Conservation (phyloP, 1,140 invertebrate genomes). For the Drosophila eugracilis region DNA sequence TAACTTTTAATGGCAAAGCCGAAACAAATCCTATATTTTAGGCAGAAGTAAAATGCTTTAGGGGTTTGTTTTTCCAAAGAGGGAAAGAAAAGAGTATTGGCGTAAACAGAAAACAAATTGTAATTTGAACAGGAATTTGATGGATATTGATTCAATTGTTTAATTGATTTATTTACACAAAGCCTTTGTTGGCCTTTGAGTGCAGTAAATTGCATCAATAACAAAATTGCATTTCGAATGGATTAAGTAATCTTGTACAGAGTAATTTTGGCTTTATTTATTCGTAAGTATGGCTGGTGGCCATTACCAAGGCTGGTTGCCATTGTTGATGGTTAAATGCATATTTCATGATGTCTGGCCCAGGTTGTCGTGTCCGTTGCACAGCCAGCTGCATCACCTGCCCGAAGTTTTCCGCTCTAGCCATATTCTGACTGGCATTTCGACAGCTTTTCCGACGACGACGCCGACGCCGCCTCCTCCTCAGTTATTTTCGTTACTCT, state of each 20-base stretch:
- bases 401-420: constrained; percentile 18
- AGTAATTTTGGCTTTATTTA: constrained; percentile 17
- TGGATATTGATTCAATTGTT: constrained; percentile 12
- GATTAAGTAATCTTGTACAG: constrained; percentile 20
- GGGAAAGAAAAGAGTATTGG: neutral
- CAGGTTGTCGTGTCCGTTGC: constrained; percentile 35
- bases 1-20: constrained; percentile 70
- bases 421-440: constrained; percentile 61
- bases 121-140: constrained; percentile 16
- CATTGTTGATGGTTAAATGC: constrained; percentile 65
- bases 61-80: constrained; percentile 1
- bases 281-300: constrained; percentile 23
- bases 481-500: constrained; percentile 56
- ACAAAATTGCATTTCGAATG: constrained; percentile 20
- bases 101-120: constrained; percentile 8
- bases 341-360: constrained; percentile 64
- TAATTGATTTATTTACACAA: constrained; percentile 24
- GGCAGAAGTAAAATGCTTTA: neutral
- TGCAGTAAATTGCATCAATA: constrained; percentile 1
- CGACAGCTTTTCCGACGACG: constrained; percentile 60
- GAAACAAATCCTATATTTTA: constrained; percentile 39
- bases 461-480: too few species aligned
- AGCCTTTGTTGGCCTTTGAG: neutral
- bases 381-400: constrained; percentile 41
- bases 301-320: constrained; percentile 30